phyloP scores from a whole-genome alignment of 92 coral and sea anemone genomes.

The Zoanthus solanderi region DNA sequence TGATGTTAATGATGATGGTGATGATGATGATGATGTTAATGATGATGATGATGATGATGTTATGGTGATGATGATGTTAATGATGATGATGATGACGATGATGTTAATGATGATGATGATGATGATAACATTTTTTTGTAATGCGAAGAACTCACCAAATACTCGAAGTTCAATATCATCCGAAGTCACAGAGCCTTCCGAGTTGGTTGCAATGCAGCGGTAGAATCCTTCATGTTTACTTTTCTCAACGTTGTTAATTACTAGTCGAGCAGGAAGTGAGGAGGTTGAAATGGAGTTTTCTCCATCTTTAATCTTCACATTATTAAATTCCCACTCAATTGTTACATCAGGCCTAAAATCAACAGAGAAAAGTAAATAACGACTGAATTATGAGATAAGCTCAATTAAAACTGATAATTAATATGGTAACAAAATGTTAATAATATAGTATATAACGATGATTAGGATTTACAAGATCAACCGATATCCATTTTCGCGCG shows the following conservation, averaged over 20 bases:
- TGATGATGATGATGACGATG: neutral
- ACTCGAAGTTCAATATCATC: neutral
- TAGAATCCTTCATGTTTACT: constrained; percentile 11
- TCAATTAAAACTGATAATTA: too few species aligned
- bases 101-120: neutral
- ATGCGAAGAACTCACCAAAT: neutral
- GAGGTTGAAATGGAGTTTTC: constrained; percentile 32
- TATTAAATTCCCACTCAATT: constrained; percentile 20
- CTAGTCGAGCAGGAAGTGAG: neutral
- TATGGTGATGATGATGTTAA: too few species aligned
- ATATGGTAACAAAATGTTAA: too few species aligned
- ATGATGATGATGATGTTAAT: too few species aligned
- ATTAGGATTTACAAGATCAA: too few species aligned
- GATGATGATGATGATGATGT: too few species aligned
- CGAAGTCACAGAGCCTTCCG: constrained; percentile 1
- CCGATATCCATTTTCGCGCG: too few species aligned
- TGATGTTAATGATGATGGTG: too few species aligned
- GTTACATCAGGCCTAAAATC: constrained; percentile 39
- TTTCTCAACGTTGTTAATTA: neutral
- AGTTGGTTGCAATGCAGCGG: constrained; percentile 21
- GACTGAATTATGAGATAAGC: too few species aligned
- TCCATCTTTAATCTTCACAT: constrained; percentile 20
- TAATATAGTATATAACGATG: too few species aligned
- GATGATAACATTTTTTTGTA: neutral
- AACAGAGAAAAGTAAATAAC: too few species aligned